Percentiles rank a stretch among this genome's conserved stretches.
Conservation (phyloP, 2,888 invertebrate species). For the Notodonta dromedarius region DNA sequence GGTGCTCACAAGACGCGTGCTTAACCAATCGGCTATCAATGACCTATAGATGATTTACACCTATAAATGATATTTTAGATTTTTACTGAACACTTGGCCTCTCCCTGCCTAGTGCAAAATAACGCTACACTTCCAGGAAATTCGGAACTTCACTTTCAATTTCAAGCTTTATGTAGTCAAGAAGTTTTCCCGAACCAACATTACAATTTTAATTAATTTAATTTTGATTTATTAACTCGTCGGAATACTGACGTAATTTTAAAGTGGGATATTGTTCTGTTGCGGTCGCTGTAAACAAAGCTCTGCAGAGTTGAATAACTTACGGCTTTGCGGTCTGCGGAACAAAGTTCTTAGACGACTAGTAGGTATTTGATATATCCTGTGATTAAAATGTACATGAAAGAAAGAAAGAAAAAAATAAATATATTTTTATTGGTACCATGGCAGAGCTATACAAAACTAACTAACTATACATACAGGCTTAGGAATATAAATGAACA, state of each 20-base stretch:
- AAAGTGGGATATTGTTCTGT: conserved; percentile 21
- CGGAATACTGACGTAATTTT: conserved; percentile 26
- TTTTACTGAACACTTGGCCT: too few relatives aligned
- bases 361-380: neutral
- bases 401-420: too few relatives aligned
- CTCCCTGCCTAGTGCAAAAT: too few relatives aligned
- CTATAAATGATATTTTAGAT: too few relatives aligned
- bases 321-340: conserved; percentile 19
- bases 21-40: too few relatives aligned
- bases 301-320: conserved; percentile 26
- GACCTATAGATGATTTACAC: too few relatives aligned
- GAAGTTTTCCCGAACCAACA: conserved; percentile 1
- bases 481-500: too few relatives aligned
- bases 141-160: neutral
- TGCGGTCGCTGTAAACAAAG: conserved; percentile 26
- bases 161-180: neutral
- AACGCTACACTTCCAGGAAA: too few relatives aligned
- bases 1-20: too few relatives aligned
- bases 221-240: conserved; percentile 33
- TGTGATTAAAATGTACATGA: neutral
- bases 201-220: conserved; percentile 30
- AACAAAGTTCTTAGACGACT: conserved; percentile 22
- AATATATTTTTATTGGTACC: too few relatives aligned
- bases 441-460: too few relatives aligned
- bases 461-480: too few relatives aligned